Evolutionary conservation across 2,888 invertebrate genomes (phyloP).

Genomic region (Zaprionus bogoriensis): DNA sequence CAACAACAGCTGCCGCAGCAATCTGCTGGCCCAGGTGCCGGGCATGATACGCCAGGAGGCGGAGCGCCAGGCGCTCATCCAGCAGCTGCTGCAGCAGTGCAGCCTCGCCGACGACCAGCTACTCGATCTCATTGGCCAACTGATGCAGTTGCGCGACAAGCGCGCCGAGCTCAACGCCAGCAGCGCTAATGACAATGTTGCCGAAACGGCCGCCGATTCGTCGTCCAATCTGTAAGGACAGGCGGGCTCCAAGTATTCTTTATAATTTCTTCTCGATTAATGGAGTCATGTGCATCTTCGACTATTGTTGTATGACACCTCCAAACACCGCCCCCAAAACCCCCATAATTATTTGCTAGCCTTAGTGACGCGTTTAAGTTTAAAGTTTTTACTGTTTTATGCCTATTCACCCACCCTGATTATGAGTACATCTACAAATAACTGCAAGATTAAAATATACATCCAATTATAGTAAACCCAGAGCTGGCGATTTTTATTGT

Average conservation of each 20-base stretch:
- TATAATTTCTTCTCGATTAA: neutral
- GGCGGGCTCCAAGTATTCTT: neutral
- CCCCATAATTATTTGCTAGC: neutral
- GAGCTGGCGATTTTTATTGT: no score
- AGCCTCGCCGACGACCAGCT: conserved; percentile 70
- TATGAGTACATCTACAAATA: neutral
- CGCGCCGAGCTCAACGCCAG: conserved; percentile 22
- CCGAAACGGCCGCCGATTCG: conserved; percentile 81
- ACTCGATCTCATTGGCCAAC: conserved; percentile 71
- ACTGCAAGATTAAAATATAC: neutral
- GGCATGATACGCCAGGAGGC: conserved; percentile 67
- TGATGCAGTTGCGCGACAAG: conserved; percentile 64
- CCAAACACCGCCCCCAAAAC: no score
- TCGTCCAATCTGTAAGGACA: conserved; percentile 78
- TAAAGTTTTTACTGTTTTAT: neutral
- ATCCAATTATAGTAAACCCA: no score
- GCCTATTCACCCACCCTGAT: no score
- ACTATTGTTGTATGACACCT: no score
- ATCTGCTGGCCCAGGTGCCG: conserved; percentile 74
- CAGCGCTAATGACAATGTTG: conserved; percentile 58
- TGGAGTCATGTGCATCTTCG: no score
- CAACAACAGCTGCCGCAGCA: conserved; percentile 75
- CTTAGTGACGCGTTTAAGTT: neutral
- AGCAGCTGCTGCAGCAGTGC: conserved; percentile 63
- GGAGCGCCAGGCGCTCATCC: conserved; percentile 72